Evolutionary conservation across 2,113 vertebrate genomes (phyloP).

Genomic region (Corythaeola cristata): DNA sequence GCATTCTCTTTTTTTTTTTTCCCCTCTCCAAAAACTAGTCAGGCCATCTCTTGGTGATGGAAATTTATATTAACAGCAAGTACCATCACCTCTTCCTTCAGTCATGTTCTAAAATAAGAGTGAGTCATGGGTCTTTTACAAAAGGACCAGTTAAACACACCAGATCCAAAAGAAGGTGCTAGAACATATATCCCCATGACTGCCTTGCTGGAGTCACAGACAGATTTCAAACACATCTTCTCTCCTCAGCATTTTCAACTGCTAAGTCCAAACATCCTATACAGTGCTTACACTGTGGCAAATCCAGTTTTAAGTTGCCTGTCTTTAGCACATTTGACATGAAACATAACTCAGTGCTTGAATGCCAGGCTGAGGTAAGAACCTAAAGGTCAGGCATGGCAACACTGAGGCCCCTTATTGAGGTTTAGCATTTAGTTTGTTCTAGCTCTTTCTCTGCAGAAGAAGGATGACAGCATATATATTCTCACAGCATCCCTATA

Average conservation of each 20-base stretch:
- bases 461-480: not conserved
- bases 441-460: not conserved
- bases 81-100: not conserved
- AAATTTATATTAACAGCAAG: not conserved
- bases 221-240: not conserved
- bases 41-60: not conserved
- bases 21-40: not conserved
- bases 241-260: not conserved
- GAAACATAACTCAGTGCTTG: not conserved
- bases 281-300: not conserved
- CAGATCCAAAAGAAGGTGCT: not conserved
- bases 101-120: not conserved
- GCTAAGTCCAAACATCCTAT: not conserved
- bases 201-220: not conserved
- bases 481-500: not conserved
- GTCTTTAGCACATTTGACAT: not conserved
- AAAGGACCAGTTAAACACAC: not conserved
- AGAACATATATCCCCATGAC: not conserved
- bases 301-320: not conserved
- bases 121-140: not conserved
- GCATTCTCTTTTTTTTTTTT: not conserved
- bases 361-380: not conserved
- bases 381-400: not conserved
- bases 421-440: not conserved
- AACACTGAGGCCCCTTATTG: not conserved